Base-by-base conservation (phyloP, 2,113 vertebrate species). In the Triplophysa dalaica region DNA sequence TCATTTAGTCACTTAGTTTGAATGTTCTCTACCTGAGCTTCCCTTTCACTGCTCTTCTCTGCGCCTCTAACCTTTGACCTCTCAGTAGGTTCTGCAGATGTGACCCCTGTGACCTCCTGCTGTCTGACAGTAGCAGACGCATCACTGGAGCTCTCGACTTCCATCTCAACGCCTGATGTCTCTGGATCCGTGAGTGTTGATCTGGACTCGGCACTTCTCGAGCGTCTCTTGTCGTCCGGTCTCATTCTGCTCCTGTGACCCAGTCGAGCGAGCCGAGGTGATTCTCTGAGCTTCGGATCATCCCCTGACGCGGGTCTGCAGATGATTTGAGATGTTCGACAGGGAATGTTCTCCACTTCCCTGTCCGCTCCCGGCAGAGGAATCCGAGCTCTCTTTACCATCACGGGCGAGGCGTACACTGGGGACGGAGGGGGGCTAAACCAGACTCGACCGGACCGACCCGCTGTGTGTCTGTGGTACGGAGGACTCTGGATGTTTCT, bases 161-260 rank as follows among this genome's bases (percentile, higher is more conserved):
- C 54, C 54, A 21, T 58, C 9, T 21, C 54, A 58, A n/a, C 2
- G 13, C 4, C 16, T 16, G 14, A 16, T 17, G 1, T 19, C 48
- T 16, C 4, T 50, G 13, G 48, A 50, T 13, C 11, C 13, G 4
- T 50, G 4, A 24, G 83, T 80, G 2, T 79, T 29, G 90, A 93
- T 6, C 94, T 90, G 12, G 92, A 93, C 11, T 98, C 97, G 52
- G 93, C 90, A 1, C 95, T 97, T 81, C 94, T 93, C 4, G 97
- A 96, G 68, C 97, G 90, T 66, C 93, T 94, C 72, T 93, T 91
- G 64, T 97, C 94, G 9, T 97, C 95, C 0, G 91, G 90, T 43
- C 93, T 81, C 77, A 95, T 91, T 69, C 94, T 87, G 78, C 89
- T 93, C 72, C 95, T 91, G 8, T 92, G 94, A n/a, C 94, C 94